These are phyloP conservation scores for Plutella xylostella DNA, from an alignment of 2,888 invertebrate genomes.

Conservation along the genomic window DNA sequence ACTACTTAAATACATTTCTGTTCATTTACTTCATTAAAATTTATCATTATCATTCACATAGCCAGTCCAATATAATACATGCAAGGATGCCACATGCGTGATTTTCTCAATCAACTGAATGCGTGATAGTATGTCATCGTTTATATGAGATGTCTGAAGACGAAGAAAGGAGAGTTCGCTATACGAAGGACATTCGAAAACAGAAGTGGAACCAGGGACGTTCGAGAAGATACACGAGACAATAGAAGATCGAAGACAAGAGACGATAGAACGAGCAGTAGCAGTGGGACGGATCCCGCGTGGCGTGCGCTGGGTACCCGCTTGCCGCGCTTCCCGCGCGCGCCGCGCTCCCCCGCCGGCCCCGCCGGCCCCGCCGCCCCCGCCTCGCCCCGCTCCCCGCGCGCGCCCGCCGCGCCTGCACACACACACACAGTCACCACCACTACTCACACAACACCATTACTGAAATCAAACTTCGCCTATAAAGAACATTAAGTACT, in stretches of 20 bases:
- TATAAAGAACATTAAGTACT: too few relatives aligned
- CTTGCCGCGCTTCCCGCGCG: conserved; percentile 93
- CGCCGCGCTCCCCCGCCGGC: conserved; percentile 87
- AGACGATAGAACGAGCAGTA: not conserved
- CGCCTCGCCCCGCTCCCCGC: conserved; percentile 84
- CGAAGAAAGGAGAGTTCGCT: not conserved
- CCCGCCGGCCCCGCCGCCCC: conserved; percentile 84
- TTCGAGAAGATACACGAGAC: not conserved
- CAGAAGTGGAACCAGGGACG: not conserved
- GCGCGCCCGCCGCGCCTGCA: conserved; percentile 72
- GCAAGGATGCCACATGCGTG: too few relatives aligned
- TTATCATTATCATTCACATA: too few relatives aligned
- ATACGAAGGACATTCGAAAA: not conserved
- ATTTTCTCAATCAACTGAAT: too few relatives aligned
- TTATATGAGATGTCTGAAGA: too few relatives aligned
- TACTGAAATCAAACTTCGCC: too few relatives aligned
- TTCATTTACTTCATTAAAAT: too few relatives aligned
- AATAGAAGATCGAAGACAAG: not conserved
- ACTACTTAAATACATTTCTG: too few relatives aligned
- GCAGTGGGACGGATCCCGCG: conserved; percentile 7
- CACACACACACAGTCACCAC: conserved; percentile 23
- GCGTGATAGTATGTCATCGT: too few relatives aligned
- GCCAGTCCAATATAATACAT: too few relatives aligned
- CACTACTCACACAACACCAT: not conserved
- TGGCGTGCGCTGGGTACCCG: conserved; percentile 74